phyloP scores from a whole-genome alignment of 2,113 vertebrate species.

The Loxodonta africana region DNA sequence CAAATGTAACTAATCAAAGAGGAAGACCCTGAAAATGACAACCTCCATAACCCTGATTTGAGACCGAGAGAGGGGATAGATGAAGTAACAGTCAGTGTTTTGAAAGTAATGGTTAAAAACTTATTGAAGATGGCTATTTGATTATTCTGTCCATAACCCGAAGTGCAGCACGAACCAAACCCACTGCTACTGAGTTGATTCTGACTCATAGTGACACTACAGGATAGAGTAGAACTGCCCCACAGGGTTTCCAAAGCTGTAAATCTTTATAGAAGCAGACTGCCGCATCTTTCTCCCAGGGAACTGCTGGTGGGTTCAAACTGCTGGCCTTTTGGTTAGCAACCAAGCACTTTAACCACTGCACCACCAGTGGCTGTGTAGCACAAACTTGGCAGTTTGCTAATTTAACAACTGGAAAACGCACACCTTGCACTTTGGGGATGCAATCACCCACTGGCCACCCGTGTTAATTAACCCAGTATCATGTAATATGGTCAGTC shows the following conservation, averaged over 20 bases:
- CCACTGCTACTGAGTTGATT: no score
- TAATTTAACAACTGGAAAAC: slow-evolving; percentile 16
- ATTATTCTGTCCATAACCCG: neutral
- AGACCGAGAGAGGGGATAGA: neutral
- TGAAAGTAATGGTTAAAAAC: neutral
- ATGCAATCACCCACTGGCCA: neutral
- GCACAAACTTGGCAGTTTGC: neutral
- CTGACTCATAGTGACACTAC: no score
- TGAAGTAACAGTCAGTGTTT: neutral
- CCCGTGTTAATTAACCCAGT: neutral
- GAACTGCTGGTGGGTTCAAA: no score
- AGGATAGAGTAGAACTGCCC: no score
- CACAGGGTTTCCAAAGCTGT: no score
- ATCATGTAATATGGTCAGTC: neutral
- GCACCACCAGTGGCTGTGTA: no score
- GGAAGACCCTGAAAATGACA: neutral
- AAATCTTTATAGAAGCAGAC: no score
- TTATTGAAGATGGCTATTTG: neutral
- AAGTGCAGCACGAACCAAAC: no score
- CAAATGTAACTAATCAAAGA: neutral
- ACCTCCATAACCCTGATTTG: neutral
- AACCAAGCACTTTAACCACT: no score
- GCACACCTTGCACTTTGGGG: neutral
- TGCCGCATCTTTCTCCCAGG: no score
- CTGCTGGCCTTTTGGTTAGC: no score